A percentile compares a stretch with the other conserved stretches of the same genome.
These are phyloP conservation scores for Tetraneura akinire DNA, from an alignment of 1,140 invertebrate species.

Conservation along the genomic window DNA sequence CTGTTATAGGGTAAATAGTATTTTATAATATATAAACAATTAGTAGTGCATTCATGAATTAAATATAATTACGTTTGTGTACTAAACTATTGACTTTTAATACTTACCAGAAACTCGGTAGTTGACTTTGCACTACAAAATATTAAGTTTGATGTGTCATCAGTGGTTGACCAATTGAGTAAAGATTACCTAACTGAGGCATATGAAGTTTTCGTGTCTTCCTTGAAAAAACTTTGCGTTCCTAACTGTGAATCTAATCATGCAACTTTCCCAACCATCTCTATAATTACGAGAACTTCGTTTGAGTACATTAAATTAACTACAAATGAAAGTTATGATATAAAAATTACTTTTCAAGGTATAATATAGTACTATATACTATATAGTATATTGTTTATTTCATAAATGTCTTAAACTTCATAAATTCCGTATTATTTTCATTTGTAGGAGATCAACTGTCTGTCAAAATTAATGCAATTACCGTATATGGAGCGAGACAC, in stretches of 20 bases:
- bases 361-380: too few species aligned
- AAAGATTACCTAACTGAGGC: conserved; percentile 14
- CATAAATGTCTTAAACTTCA: not conserved
- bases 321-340: conserved; percentile 14
- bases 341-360: conserved; percentile 9
- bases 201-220: not conserved
- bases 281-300: not conserved
- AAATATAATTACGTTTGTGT: too few species aligned
- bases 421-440: not conserved
- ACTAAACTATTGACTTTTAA: not conserved
- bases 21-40: too few species aligned
- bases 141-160: conserved; percentile 5
- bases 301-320: conserved; percentile 38
- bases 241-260: not conserved
- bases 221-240: not conserved
- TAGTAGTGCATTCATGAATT: too few species aligned
- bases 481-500: conserved; percentile 75
- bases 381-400: not conserved
- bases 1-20: conserved; percentile 57
- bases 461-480: conserved; percentile 66
- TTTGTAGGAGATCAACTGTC: conserved; percentile 58
- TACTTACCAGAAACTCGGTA: not conserved
- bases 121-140: not conserved
- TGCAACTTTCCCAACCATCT: not conserved
- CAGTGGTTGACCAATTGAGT: not conserved